phyloP scores from a whole-genome alignment of 2,113 vertebrate species.

The Ictalurus punctatus region DNA sequence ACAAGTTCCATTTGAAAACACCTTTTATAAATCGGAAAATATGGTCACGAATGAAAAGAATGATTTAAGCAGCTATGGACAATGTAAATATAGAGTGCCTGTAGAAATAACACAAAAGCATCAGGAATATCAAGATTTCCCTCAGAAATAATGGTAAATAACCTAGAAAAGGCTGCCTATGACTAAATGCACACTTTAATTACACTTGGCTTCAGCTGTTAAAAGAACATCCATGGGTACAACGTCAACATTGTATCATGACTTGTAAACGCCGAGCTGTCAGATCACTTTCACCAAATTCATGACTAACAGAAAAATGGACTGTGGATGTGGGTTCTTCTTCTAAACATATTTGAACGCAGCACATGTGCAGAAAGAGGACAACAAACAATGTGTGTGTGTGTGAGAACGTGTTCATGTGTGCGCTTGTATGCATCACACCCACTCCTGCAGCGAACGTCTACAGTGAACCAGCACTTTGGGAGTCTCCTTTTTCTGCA shows the following conservation, averaged over 20 bases:
- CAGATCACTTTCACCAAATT: not conserved
- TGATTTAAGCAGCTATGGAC: not conserved
- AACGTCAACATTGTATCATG: not conserved
- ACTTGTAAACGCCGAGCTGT: not conserved
- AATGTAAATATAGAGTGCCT: not conserved
- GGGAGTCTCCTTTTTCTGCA: conserved; percentile 90
- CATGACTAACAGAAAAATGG: not conserved
- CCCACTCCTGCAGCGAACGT: conserved; percentile 97
- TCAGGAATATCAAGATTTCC: not conserved
- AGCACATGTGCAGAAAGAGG: conserved; percentile 12
- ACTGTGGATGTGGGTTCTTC: not conserved
- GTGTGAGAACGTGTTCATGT: conserved; percentile 18
- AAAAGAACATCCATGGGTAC: not conserved
- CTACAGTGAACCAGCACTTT: conserved; percentile 93
- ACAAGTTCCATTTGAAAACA: not conserved
- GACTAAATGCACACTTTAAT: not conserved
- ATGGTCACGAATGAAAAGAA: not conserved
- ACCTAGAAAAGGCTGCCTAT: not conserved
- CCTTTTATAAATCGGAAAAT: not conserved
- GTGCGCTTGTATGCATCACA: conserved; percentile 72
- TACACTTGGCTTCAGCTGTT: not conserved
- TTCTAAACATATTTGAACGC: not conserved
- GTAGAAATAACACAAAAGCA: not conserved
- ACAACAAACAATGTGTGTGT: conserved; percentile 16
- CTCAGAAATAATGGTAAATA: not conserved